These are phyloP conservation scores for Cydia pomonella DNA, from an alignment of 1,140 invertebrate genomes.

Conservation along the genomic window DNA sequence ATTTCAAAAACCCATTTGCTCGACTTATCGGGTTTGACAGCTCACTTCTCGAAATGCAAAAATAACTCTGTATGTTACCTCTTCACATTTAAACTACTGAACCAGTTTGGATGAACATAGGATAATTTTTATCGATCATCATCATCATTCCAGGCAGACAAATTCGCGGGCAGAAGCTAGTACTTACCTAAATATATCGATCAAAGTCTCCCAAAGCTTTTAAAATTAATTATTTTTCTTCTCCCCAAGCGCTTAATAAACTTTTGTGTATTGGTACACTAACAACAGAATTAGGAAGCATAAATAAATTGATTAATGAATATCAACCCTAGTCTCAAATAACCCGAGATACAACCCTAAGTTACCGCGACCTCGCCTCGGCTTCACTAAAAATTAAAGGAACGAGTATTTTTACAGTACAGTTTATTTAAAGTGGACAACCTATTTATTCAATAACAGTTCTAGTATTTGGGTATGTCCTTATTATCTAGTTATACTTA, in stretches of 20 bases:
- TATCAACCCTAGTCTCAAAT: conserved; percentile 10
- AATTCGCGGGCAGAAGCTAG: no score
- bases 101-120: no score
- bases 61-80: no score
- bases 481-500: no score
- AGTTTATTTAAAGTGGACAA: not conserved
- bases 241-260: conserved; percentile 10
- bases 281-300: conserved; percentile 16
- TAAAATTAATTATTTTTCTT: conserved; percentile 9
- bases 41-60: no score
- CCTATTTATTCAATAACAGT: not conserved
- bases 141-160: not conserved
- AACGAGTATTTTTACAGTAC: not conserved
- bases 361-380: not conserved
- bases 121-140: not conserved
- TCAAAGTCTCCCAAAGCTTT: not conserved
- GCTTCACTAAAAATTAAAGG: conserved; percentile 28
- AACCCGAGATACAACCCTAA: conserved; percentile 16
- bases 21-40: no score
- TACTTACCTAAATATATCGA: not conserved
- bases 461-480: not conserved
- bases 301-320: conserved; percentile 33
- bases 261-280: conserved; percentile 8
- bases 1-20: no score
- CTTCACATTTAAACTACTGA: no score